phyloP scores from a whole-genome alignment of 2,113 vertebrate genomes.

The Lasiurus borealis region DNA sequence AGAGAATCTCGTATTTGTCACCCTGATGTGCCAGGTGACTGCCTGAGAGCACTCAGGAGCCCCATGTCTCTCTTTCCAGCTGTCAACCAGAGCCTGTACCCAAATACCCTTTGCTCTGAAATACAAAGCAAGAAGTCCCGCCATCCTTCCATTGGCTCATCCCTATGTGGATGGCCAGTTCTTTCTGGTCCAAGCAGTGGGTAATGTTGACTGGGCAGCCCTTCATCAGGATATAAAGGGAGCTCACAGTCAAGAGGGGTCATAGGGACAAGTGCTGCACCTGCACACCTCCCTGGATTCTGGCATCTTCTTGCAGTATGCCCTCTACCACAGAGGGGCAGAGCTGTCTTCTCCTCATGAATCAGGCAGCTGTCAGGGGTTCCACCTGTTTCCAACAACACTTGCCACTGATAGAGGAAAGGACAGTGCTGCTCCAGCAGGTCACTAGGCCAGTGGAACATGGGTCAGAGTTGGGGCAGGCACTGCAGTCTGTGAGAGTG shows the following conservation, averaged over 20 bases:
- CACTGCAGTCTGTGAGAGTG: not conserved
- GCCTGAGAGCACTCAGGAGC: not conserved
- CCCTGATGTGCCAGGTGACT: too few relatives aligned
- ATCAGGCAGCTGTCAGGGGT: not conserved
- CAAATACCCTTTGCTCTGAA: not conserved
- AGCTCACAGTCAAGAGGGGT: not conserved
- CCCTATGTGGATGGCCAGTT: not conserved
- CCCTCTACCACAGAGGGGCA: not conserved
- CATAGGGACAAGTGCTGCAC: not conserved
- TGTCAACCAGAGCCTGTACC: not conserved
- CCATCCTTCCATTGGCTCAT: not conserved
- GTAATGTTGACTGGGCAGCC: not conserved
- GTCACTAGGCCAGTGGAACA: not conserved
- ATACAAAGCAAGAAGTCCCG: accelerated
- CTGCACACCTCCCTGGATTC: not conserved
- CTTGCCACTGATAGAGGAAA: not conserved
- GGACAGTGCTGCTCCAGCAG: not conserved
- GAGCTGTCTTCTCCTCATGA: not conserved
- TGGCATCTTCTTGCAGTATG: not conserved
- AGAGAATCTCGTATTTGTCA: not conserved
- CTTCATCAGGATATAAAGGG: too few relatives aligned
- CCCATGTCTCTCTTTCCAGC: too few relatives aligned
- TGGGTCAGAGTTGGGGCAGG: not conserved
- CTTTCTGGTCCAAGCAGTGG: not conserved
- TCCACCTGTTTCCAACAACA: not conserved